Evolutionary conservation across 1,140 invertebrate genomes (phyloP).

Genomic region (Eumaeus atala): DNA sequence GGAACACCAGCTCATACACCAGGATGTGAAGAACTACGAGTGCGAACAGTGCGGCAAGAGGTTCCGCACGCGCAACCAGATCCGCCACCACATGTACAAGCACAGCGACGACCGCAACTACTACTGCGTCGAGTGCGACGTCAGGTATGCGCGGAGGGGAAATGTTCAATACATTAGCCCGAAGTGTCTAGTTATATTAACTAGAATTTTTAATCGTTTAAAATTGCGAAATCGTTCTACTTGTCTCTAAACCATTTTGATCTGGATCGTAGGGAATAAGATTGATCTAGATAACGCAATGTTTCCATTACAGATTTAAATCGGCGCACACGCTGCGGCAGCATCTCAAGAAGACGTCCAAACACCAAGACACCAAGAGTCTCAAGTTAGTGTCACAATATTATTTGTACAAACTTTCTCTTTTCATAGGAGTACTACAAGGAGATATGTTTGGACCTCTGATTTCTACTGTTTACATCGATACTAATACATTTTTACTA

Average conservation of each 20-base stretch:
- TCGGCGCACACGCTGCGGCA: conserved; percentile 45
- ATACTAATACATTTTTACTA: no score
- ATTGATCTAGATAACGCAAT: no score
- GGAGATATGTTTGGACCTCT: background rate
- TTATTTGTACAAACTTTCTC: background rate
- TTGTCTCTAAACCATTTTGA: no score
- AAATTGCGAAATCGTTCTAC: no score
- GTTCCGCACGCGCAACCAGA: conserved; percentile 53
- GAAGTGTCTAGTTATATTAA: no score
- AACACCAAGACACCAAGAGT: conserved; percentile 47
- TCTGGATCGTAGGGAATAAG: no score
- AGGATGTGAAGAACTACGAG: conserved; percentile 55
- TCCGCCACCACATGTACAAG: conserved; percentile 50
- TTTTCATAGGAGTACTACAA: background rate
- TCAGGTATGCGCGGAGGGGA: conserved; percentile 40
- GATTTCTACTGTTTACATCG: background rate
- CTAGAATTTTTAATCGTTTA: no score
- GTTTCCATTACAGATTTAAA: conserved; percentile 49
- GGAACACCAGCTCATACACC: conserved; percentile 54
- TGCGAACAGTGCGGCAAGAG: conserved; percentile 41
- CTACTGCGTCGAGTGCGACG: conserved; percentile 65
- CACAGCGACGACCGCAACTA: conserved; percentile 47
- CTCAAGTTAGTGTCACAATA: conserved; percentile 42
- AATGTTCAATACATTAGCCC: no score
- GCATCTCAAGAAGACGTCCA: conserved; percentile 43